A percentile compares a stretch with the other conserved stretches of the same genome.
phyloP scores from a whole-genome alignment of 2,797 vertebrate genomes.

The Gouania willdenowi region DNA sequence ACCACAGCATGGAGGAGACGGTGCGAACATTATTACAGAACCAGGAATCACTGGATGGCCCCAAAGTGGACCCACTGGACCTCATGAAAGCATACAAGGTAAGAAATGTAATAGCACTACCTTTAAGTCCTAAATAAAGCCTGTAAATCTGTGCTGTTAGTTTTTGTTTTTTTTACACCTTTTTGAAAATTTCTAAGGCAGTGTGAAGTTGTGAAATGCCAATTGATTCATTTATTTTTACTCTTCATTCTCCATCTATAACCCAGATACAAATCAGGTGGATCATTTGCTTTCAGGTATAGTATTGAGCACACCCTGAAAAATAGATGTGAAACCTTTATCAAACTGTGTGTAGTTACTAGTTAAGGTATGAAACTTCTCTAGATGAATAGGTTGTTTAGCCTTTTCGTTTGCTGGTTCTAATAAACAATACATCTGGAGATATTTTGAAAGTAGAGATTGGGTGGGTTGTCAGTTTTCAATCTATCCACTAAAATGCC shows the following conservation, averaged over 20 bases:
- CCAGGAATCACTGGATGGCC: conserved; percentile 79
- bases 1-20: conserved; percentile 88
- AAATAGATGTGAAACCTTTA: not conserved
- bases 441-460: not conserved
- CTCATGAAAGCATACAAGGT: conserved; percentile 86
- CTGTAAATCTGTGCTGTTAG: not conserved
- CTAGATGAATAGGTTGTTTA: too few relatives aligned
- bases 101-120: too few relatives aligned
- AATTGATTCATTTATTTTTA: not conserved
- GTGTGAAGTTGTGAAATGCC: not conserved
- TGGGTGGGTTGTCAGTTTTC: not conserved
- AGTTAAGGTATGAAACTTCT: too few relatives aligned
- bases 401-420: not conserved
- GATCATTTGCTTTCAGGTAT: not conserved
- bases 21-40: conserved; percentile 83
- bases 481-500: too few relatives aligned
- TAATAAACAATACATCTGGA: too few relatives aligned
- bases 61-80: conserved; percentile 79
- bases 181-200: not conserved
- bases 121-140: too few relatives aligned
- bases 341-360: not conserved
- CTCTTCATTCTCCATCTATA: not conserved
- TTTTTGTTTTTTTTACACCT: not conserved
- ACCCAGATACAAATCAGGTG: not conserved
- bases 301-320: conserved; percentile 3